Conservation (phyloP, 1,140 invertebrate species). For the Zelostemma sp. region DNA sequence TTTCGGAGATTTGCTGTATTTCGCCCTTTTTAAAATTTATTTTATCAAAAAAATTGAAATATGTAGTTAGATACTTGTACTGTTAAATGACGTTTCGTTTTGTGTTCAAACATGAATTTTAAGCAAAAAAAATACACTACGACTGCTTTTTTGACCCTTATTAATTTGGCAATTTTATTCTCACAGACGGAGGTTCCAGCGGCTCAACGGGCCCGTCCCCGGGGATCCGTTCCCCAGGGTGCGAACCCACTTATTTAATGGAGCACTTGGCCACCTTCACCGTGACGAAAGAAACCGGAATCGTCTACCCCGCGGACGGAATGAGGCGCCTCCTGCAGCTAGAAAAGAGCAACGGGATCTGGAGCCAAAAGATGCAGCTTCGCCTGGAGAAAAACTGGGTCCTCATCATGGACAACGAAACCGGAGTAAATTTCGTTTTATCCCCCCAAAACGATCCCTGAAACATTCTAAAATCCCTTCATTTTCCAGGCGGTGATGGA, state of each 20-base stretch:
- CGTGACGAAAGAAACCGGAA: slow-evolving; percentile 88
- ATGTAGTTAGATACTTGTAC: too few species aligned
- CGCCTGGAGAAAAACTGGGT: slow-evolving; percentile 90
- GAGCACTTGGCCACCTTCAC: slow-evolving; percentile 99
- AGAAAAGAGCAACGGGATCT: slow-evolving; percentile 98
- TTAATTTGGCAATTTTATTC: background rate
- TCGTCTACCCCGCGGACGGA: slow-evolving; percentile 93
- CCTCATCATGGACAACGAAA: slow-evolving; percentile 96
- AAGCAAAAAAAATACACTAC: too few species aligned
- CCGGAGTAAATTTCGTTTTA: slow-evolving; percentile 88
- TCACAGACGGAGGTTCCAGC: slow-evolving; percentile 57
- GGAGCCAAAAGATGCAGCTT: slow-evolving; percentile 98
- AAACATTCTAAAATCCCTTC: too few species aligned
- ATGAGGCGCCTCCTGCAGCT: slow-evolving; percentile 94
- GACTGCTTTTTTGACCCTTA: too few species aligned
- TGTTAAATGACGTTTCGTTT: too few species aligned
- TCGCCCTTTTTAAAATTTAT: too few species aligned
- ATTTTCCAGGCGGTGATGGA: slow-evolving; percentile 94
- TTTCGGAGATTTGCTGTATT: too few species aligned
- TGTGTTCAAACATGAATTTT: too few species aligned
- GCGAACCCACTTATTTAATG: slow-evolving; percentile 86
- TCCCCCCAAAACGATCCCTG: background rate
- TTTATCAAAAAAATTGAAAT: too few species aligned
- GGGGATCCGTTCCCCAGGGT: slow-evolving; percentile 64
- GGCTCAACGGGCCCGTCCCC: slow-evolving; percentile 29